Evolutionary conservation across 1,140 invertebrate species (phyloP), one percentile per base, ranked within the genome.

Genomic region (Carposina sasakii): DNA sequence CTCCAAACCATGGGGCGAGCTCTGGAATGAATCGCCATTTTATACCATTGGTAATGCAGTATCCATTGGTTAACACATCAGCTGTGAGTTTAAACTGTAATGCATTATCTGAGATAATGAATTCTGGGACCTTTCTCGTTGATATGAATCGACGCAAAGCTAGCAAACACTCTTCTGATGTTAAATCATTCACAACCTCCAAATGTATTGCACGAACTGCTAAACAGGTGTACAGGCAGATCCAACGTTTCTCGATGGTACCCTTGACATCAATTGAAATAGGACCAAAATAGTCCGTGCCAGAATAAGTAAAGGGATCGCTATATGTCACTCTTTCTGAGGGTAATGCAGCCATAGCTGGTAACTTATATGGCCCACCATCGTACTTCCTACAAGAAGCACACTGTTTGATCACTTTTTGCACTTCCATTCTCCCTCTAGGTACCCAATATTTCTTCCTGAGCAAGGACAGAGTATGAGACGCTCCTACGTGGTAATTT

Each of bases 51-150:
- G 19, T 30, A 24, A 57, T 50, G 19, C 62, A 60, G 4, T 45
- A 54, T 8, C n/a, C 17, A 9, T 30, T 22, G 13, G 43, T 24
- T 6, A 46, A 22, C 17, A 46, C 16, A 21, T 31, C 20, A 2
- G 28, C 31, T 22, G 30, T 33, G 9, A 46, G 23, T 46, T 46
- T 46, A 17, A 46, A 46, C 20, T 33, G 16, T 3, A 19, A 16
- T 6, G 43, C 43, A 16, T 46, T 46, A 19, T 46, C 43, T 4
- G 34, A 50, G 16, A 63, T 50, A 4, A 2, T 76, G 92, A n/a
- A 24, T 23, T 22, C 13, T 12, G 61, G 61, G 10, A 54, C 15
- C 15, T 66, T 71, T 34, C 67, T 43, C 47, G 64, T 23, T 1
- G 63, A 50, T 24, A 74, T 53, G 46, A 78, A 77, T 12, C 68